Evolutionary conservation across 1,140 invertebrate genomes (phyloP).

Genomic region (Rhyzopertha dominica): DNA sequence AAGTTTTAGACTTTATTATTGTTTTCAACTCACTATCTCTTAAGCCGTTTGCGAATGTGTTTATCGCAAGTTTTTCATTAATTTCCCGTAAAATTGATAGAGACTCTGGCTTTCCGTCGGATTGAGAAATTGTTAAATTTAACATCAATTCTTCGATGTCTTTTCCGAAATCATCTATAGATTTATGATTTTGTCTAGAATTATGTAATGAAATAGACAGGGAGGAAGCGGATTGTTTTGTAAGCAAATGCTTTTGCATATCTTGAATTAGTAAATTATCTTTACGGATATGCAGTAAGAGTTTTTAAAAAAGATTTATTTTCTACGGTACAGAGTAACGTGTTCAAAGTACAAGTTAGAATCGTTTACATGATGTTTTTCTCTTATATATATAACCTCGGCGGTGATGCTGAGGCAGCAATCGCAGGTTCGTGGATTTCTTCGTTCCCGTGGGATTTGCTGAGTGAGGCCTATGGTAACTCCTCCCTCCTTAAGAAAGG

Average conservation of each 20-base stretch:
- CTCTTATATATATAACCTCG: no score
- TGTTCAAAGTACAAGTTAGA: no score
- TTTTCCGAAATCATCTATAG: conserved; percentile 18
- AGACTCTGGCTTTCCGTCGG: conserved; percentile 7
- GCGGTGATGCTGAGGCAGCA: no score
- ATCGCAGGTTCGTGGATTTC: no score
- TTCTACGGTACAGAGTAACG: no score
- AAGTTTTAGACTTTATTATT: conserved; percentile 16
- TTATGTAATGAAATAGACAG: conserved; percentile 13
- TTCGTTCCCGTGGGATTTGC: no score
- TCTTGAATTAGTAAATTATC: conserved; percentile 16
- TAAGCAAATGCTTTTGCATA: conserved; percentile 16
- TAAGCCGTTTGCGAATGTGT: conserved; percentile 20
- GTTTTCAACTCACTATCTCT: conserved; percentile 15
- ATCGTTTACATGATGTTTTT: no score
- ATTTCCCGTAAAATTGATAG: conserved; percentile 9
- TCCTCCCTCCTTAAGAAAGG: no score
- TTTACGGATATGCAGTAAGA: no score
- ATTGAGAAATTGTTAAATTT: conserved; percentile 16
- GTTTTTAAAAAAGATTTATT: no score
- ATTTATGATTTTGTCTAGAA: conserved; percentile 15
- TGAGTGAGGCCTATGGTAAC: no score
- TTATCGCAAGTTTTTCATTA: conserved; percentile 22
- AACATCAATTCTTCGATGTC: conserved; percentile 18
- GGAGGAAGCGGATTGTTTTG: conserved; percentile 18